phyloP scores from a whole-genome alignment of 1,140 invertebrate species.

The Ceratosolen solmsi region DNA sequence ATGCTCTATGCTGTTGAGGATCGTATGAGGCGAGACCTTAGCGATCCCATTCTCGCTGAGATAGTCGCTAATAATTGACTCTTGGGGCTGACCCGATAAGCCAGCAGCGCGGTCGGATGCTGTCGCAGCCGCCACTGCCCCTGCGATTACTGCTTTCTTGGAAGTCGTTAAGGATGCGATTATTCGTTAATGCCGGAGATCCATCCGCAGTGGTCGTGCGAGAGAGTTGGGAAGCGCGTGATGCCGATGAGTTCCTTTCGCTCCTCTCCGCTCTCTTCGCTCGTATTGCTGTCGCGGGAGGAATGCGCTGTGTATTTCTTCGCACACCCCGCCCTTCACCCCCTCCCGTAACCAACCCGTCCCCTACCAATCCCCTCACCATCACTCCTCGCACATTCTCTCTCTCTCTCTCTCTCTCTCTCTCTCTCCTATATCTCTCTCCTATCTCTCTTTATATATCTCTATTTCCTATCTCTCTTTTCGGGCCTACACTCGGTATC shows the following conservation, averaged over 20 bases:
- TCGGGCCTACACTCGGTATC: too few relatives aligned
- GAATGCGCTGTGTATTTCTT: not conserved
- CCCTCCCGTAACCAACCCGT: not conserved
- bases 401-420: too few relatives aligned
- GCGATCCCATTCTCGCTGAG: not conserved
- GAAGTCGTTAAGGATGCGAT: slow-evolving; percentile 22
- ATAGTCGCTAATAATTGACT: slow-evolving; percentile 6
- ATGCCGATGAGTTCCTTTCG: not conserved
- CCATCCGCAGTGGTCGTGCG: not conserved
- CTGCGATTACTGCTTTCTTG: not conserved
- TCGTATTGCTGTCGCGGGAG: not conserved
- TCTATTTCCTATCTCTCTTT: too few relatives aligned
- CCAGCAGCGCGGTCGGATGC: not conserved
- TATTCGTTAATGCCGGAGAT: slow-evolving; percentile 5
- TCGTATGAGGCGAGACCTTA: not conserved
- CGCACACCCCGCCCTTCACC: too few relatives aligned
- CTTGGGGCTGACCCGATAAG: not conserved
- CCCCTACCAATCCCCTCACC: not conserved
- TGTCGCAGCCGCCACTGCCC: too few relatives aligned
- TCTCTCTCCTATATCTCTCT: too few relatives aligned
- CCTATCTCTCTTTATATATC: too few relatives aligned
- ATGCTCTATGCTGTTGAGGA: too few relatives aligned
- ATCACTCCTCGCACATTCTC: too few relatives aligned
- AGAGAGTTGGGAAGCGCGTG: too few relatives aligned
- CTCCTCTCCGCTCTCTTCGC: not conserved